A percentile compares a stretch with the other conserved stretches of the same genome.
phyloP scores from a whole-genome alignment of 2,113 vertebrate genomes.

The Dunckerocampus dactyliophorus region DNA sequence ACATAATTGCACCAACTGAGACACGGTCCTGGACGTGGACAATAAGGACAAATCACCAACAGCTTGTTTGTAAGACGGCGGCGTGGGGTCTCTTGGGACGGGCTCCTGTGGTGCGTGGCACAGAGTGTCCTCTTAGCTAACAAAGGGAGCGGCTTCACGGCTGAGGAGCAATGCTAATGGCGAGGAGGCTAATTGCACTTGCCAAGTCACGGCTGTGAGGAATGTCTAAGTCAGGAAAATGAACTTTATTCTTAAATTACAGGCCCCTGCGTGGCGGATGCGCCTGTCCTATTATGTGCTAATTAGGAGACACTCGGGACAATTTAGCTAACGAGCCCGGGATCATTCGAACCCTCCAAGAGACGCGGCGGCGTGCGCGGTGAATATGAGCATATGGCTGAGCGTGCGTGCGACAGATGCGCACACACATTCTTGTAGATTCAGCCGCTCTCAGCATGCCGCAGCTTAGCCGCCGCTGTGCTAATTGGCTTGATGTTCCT shows the following conservation, averaged over 20 bases:
- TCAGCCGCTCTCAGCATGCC: slow-evolving; percentile 51
- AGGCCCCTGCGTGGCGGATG: slow-evolving; percentile 49
- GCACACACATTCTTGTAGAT: slow-evolving; percentile 13
- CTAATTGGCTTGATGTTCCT: slow-evolving; percentile 70
- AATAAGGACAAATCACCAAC: too few relatives aligned
- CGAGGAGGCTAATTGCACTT: slow-evolving; percentile 55
- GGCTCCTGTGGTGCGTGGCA: too few relatives aligned
- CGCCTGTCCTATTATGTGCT: slow-evolving; percentile 68
- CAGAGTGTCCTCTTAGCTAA: too few relatives aligned
- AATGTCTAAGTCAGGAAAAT: slow-evolving; percentile 59
- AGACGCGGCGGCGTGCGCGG: too few relatives aligned
- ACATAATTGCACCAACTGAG: too few relatives aligned
- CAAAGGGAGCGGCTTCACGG: slow-evolving; percentile 47
- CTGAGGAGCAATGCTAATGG: slow-evolving; percentile 59
- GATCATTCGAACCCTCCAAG: slow-evolving; percentile 65
- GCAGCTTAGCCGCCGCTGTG: slow-evolving; percentile 53
- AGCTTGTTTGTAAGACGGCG: too few relatives aligned
- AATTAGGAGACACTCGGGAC: slow-evolving; percentile 70
- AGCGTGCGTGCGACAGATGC: slow-evolving; percentile 31
- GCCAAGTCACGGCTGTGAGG: slow-evolving; percentile 49
- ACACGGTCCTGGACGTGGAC: too few relatives aligned
- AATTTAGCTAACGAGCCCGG: slow-evolving; percentile 66
- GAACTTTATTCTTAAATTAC: slow-evolving; percentile 65
- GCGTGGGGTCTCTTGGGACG: too few relatives aligned
- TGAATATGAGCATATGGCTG: slow-evolving; percentile 50